A percentile compares a stretch with the other conserved stretches of the same genome.
phyloP scores from a whole-genome alignment of 2,113 vertebrate species.

The Petrocephalus microphthalmus region DNA sequence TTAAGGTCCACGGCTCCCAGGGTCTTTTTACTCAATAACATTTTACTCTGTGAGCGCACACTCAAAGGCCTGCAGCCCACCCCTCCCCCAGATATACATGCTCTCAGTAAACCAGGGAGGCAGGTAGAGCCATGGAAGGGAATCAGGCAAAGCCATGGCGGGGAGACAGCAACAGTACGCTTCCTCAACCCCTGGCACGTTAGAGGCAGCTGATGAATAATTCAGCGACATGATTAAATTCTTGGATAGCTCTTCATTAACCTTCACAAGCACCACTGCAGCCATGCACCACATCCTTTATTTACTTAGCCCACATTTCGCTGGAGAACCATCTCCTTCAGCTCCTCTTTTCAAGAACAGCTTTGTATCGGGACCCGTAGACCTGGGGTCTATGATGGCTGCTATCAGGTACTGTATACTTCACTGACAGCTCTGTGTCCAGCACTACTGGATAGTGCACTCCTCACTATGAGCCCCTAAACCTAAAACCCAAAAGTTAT shows the following conservation, averaged over 20 bases:
- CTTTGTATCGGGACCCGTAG: no score
- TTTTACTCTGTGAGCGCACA: background rate
- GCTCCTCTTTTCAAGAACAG: background rate
- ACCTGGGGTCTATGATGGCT: background rate
- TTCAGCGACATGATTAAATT: conserved; percentile 18
- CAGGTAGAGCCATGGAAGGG: background rate
- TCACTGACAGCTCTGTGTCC: background rate
- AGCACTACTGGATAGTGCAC: background rate
- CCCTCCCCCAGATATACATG: background rate
- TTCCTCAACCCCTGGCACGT: background rate
- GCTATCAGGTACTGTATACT: background rate
- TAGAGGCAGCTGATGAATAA: conserved; percentile 23
- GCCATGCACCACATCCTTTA: conserved; percentile 16
- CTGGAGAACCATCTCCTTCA: background rate
- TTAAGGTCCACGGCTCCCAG: background rate
- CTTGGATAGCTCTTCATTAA: conserved; percentile 37
- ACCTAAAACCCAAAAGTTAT: background rate
- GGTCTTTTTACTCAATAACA: background rate
- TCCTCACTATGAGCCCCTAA: background rate
- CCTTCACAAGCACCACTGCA: conserved; percentile 26
- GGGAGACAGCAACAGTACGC: background rate
- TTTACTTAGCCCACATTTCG: background rate
- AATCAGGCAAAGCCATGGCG: background rate
- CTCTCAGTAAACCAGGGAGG: background rate
- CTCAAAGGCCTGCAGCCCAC: background rate